Evolutionary conservation across 2,113 vertebrate species (phyloP), one percentile per base, ranked within the genome.

Genomic region (Psammodynastes pulverulentus): DNA sequence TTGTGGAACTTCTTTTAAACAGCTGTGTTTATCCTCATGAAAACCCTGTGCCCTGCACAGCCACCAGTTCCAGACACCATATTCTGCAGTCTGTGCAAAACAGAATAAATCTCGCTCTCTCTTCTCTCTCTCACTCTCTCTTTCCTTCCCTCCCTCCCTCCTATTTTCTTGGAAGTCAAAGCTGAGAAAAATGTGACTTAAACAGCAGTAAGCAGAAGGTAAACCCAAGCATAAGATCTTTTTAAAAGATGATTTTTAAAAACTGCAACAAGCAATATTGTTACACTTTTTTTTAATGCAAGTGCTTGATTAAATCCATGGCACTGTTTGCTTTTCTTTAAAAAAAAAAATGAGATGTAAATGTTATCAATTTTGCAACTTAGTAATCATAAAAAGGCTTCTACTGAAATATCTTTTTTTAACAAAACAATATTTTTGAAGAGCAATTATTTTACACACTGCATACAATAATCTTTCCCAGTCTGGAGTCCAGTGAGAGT

Each of bases 1-100:
- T 72, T 86, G 54, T 86, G 53, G 85, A 62, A 39, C 53, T 62
- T 67, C 84, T 84, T 90, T 90, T 72, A 90, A 72, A 84, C 62
- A 92, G 87, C 43, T 48, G 34, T 88, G 39, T 45, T 92, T 92
- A 54, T 89, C 21, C 91, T 89, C 43, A 56, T 48, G 23, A 53
- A 84, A 72, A 43, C 26, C 62, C 19, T 26, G 7, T 84, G 45
- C 4, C 39, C 39, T 48, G 19, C 49, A 54, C 26, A 89, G 67
- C 13, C 54, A 88, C 62, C 67, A 84, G 46, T 54, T 23, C 26
- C 45, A 79, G 51, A 34, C 19, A 87, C 90, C 39, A 56, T 29
- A 84, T 45, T 48, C 39, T 89, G 23, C 26, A 46, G 46, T 49
- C 29, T 62, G 13, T n/a, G 21, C 10, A 24, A 43, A 58, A 52